Conservation (phyloP, 2,888 invertebrate species). For the Athalia cordata region DNA sequence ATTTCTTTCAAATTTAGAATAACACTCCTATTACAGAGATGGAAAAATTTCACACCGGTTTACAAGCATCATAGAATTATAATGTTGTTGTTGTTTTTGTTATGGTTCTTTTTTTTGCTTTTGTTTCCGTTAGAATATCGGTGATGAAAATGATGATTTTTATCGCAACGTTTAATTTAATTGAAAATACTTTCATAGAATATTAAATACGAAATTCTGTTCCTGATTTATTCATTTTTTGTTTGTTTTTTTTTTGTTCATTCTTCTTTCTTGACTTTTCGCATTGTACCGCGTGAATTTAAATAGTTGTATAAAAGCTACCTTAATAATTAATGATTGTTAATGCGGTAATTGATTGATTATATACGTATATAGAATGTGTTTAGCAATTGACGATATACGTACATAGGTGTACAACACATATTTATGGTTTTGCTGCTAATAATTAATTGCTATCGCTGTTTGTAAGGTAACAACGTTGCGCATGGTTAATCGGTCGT, state of each 20-base stretch:
- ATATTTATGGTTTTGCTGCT: conserved; percentile 16
- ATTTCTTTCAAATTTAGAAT: too few species aligned
- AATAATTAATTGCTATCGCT: background rate
- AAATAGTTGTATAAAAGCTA: conserved; percentile 62
- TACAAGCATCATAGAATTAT: too few species aligned
- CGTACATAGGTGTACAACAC: background rate
- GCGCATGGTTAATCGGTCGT: background rate
- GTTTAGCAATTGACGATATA: conserved; percentile 64
- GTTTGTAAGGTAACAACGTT: conserved; percentile 24
- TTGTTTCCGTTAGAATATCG: too few species aligned
- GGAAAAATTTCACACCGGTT: too few species aligned
- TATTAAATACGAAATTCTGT: conserved; percentile 20
- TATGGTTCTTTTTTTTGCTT: too few species aligned
- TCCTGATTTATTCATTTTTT: too few species aligned
- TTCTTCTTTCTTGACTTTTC: background rate
- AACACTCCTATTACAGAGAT: too few species aligned
- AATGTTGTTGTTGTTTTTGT: too few species aligned
- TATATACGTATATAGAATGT: conserved; percentile 48
- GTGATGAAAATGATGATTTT: too few species aligned
- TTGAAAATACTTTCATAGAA: conserved; percentile 30
- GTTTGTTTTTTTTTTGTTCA: background rate
- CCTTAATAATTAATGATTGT: conserved; percentile 68
- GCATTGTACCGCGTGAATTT: conserved; percentile 30
- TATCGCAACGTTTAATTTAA: background rate
- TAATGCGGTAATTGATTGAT: conserved; percentile 56